Evolutionary conservation across 2,797 vertebrate genomes (phyloP), one percentile per base, ranked within the genome.

Genomic region (Nyctalus aviator): DNA sequence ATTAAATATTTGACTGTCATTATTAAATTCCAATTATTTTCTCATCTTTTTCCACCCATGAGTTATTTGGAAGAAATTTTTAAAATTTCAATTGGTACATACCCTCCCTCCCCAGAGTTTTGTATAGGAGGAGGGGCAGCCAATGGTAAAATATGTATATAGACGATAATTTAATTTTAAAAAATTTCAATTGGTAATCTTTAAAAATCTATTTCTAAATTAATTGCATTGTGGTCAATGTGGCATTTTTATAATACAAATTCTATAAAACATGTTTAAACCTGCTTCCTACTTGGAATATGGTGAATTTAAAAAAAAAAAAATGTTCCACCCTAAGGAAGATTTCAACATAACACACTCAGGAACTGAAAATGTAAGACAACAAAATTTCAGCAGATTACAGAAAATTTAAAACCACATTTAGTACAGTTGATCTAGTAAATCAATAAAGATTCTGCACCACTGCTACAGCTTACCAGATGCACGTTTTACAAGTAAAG

Each of bases 11-110:
- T 92, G 41, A 30, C 20, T 75, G 5, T 76, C 15, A 50, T 46
- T 15, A 64, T 62, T 88, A 88, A 84, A 75, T 37, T 81, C 37
- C 55, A 76, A 72, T 53, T 75, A 25, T 84, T 90, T 90, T 75
- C 69, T 23, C 17, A 64, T 64, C 62, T 82, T 25, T 83, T 85
- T 27, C n/a, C 23, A 68, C 46, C 32, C 27, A 10, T 55, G 15
- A 62, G 59, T n/a, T 44, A 75, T 90, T 69, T 72, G 6, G 35
- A 78, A 83, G 17, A 59, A 66, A 37, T 50, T 71, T 72, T 37
- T 53, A 14, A 21, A 35, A 57, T 50, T 81, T 88, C 69, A 90
- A 78, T 83, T 75, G 55, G 10, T 37, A 69, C n/a, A n/a, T n/a
- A n/a, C n/a, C n/a, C n/a, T n/a, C n/a, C n/a, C n/a, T n/a, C n/a